phyloP scores from a whole-genome alignment of 1,140 invertebrate genomes.

The Calosoma granatense region DNA sequence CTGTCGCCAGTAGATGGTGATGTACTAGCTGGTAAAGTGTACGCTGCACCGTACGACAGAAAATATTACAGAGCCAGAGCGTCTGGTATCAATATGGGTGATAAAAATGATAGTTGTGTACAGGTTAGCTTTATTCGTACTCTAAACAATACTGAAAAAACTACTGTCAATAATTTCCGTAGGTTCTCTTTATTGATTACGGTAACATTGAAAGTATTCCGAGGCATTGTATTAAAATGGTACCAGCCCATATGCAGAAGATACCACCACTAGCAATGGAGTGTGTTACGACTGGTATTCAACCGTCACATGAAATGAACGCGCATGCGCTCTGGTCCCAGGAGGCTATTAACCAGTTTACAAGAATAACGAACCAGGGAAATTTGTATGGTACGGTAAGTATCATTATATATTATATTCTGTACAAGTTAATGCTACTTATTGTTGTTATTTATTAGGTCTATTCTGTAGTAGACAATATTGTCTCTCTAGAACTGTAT shows the following conservation, averaged over 20 bases:
- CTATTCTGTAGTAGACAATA: conserved; percentile 66
- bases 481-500: conserved; percentile 53
- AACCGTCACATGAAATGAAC: conserved; percentile 48
- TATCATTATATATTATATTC: conserved; percentile 11
- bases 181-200: conserved; percentile 69
- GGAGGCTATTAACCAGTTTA: conserved; percentile 34
- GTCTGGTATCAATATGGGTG: too few relatives aligned
- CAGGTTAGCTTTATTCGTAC: too few relatives aligned
- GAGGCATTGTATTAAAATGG: conserved; percentile 25
- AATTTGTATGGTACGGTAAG: conserved; percentile 36
- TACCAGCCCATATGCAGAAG: conserved; percentile 23
- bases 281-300: conserved; percentile 55
- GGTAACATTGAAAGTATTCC: conserved; percentile 47
- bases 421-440: background rate
- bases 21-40: conserved; percentile 26
- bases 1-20: conserved; percentile 14
- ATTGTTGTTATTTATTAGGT: conserved; percentile 41
- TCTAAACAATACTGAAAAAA: too few relatives aligned
- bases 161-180: too few relatives aligned
- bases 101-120: too few relatives aligned
- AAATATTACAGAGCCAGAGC: conserved; percentile 35
- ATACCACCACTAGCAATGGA: conserved; percentile 54
- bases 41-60: conserved; percentile 33
- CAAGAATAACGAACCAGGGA: conserved; percentile 19
- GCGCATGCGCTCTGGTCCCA: conserved; percentile 47